Evolutionary conservation across 2,113 vertebrate species (phyloP).

Genomic region (Hemichromis elongatus): DNA sequence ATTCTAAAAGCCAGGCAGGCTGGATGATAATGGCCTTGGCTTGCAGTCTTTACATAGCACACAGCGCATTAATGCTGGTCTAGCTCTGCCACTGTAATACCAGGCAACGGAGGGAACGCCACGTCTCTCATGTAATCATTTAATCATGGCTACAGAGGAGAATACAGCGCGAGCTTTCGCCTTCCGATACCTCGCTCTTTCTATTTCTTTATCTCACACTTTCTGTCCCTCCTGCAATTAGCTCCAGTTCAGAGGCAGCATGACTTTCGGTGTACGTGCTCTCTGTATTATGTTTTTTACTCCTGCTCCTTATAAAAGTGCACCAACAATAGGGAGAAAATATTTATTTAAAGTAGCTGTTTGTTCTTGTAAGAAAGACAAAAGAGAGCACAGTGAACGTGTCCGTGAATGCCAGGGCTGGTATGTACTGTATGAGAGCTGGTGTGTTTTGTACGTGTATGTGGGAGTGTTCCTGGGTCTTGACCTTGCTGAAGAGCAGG

Average conservation of each 20-base stretch:
- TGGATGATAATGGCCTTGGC: conserved; percentile 52
- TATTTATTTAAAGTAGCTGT: conserved; percentile 1
- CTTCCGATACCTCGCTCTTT: neutral
- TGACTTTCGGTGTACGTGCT: conserved; percentile 20
- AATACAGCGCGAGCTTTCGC: neutral
- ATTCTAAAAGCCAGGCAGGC: conserved; percentile 24
- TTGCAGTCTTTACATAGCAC: conserved; percentile 43
- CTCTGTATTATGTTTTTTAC: neutral
- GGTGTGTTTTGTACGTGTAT: neutral
- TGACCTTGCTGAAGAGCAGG: conserved; percentile 98
- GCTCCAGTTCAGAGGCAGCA: too few species aligned
- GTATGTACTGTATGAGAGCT: conserved; percentile 4
- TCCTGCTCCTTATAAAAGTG: neutral
- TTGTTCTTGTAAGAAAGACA: neutral
- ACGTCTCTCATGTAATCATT: conserved; percentile 8
- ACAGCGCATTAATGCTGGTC: conserved; percentile 40
- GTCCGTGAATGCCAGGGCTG: neutral
- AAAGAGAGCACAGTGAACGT: neutral
- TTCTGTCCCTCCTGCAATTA: conserved; percentile 14
- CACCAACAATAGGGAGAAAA: neutral
- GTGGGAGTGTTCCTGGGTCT: conserved; percentile 2
- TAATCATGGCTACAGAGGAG: neutral
- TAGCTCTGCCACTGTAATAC: conserved; percentile 21
- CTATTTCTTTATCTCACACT: neutral
- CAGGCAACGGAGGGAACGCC: neutral